Percentiles rank a stretch among this genome's conserved stretches.
Conservation (phyloP, 2,888 invertebrate species). For the Eilema depressum region DNA sequence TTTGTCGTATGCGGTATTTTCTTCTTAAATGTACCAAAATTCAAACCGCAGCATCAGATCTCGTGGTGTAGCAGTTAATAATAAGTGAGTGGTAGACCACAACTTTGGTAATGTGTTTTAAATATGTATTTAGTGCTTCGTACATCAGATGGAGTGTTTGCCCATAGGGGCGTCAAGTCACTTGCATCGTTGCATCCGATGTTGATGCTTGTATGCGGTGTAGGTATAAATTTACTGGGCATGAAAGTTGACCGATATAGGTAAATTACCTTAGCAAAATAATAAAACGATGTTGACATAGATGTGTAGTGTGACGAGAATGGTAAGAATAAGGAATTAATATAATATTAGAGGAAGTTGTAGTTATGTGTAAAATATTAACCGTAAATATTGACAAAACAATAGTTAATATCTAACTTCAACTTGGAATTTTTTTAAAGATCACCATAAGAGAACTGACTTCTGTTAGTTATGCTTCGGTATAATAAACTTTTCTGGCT, state of each 20-base stretch:
- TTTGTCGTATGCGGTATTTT: background rate
- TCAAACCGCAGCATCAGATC: conserved; percentile 32
- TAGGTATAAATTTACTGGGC: background rate
- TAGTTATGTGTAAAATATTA: too few species aligned
- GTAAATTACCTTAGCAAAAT: background rate
- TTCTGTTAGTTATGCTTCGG: background rate
- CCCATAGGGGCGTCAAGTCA: conserved; percentile 7
- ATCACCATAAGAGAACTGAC: too few species aligned
- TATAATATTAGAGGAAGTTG: too few species aligned
- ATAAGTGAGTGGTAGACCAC: conserved; percentile 43
- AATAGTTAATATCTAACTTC: too few species aligned
- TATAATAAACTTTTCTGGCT: too few species aligned
- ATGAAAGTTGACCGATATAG: background rate
- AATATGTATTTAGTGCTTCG: conserved; percentile 66
- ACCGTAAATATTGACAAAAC: too few species aligned
- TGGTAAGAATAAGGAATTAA: background rate
- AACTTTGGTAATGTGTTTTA: conserved; percentile 60
- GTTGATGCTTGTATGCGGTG: conserved; percentile 18
- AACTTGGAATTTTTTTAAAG: background rate
- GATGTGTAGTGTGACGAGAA: too few species aligned
- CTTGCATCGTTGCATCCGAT: conserved; percentile 27
- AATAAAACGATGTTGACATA: too few species aligned
- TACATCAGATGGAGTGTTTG: conserved; percentile 18
- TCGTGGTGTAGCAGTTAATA: conserved; percentile 13
- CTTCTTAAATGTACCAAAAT: conserved; percentile 20